Percentiles rank a stretch among this genome's conserved stretches.
phyloP scores from a whole-genome alignment of 1,140 invertebrate species.

The Patella vulgata region DNA sequence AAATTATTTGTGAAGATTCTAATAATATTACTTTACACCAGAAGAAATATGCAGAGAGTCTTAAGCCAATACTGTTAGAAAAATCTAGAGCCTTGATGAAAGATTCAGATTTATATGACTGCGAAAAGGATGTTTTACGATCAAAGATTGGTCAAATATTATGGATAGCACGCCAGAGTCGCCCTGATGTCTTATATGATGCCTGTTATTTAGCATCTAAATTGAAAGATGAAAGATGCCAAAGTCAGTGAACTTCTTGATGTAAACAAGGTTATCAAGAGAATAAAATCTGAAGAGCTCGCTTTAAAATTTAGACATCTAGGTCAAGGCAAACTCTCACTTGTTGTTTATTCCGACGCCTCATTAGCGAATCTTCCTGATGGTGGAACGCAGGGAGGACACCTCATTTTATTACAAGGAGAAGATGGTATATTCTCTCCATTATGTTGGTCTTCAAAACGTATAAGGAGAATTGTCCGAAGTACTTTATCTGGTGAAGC shows the following conservation, averaged over 20 bases:
- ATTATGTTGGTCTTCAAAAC: conserved; percentile 17
- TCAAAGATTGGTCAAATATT: conserved; percentile 32
- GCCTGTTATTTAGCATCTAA: conserved; percentile 14
- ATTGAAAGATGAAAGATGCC: conserved; percentile 7
- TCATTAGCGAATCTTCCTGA: conserved; percentile 22
- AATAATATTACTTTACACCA: no score
- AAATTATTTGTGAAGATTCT: no score
- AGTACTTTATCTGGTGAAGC: conserved; percentile 15
- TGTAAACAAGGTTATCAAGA: conserved; percentile 21
- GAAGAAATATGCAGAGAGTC: no score
- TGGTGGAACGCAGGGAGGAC: conserved; percentile 23
- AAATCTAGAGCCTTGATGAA: conserved; percentile 7
- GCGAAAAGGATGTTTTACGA: conserved; percentile 14
- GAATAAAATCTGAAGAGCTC: conserved; percentile 16
- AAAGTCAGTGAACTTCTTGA: conserved; percentile 21
- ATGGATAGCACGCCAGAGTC: conserved; percentile 29
- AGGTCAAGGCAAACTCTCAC: conserved; percentile 1
- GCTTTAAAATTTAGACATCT: conserved; percentile 19
- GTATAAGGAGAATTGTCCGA: conserved; percentile 16
- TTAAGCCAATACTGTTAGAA: no score
- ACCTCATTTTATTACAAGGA: conserved; percentile 8
- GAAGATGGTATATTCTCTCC: conserved; percentile 16
- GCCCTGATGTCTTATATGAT: conserved; percentile 32
- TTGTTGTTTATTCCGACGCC: conserved; percentile 16
- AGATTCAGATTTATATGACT: background rate